Conservation (phyloP, 2,888 invertebrate genomes). For the Pegoplata infirma region DNA sequence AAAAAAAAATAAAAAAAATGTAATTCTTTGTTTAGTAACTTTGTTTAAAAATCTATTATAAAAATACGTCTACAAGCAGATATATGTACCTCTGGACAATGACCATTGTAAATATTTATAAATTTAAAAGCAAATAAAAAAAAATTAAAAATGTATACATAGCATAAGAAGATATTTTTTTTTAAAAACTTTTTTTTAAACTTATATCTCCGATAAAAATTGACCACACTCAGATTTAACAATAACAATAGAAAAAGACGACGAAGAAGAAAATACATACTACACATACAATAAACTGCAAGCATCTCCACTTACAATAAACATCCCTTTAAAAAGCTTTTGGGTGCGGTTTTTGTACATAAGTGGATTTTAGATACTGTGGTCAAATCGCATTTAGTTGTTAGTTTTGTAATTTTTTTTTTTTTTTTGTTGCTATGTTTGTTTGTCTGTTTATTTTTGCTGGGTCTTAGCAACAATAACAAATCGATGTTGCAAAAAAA, state of each 20-base stretch:
- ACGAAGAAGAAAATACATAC: neutral
- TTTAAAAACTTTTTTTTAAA: too few species aligned
- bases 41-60: too few species aligned
- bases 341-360: constrained; percentile 60
- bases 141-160: too few species aligned
- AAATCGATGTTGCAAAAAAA: constrained; percentile 51
- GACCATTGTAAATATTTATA: too few species aligned
- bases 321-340: constrained; percentile 56
- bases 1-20: too few species aligned
- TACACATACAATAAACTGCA: constrained; percentile 27
- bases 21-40: too few species aligned
- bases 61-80: too few species aligned
- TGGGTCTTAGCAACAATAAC: constrained; percentile 41
- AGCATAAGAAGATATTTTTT: neutral
- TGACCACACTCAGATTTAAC: neutral
- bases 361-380: constrained; percentile 62
- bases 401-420: too few species aligned
- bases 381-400: constrained; percentile 62
- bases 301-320: constrained; percentile 43
- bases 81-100: too few species aligned
- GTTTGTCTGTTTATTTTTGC: neutral
- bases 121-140: too few species aligned
- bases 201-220: neutral
- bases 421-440: constrained; percentile 3
- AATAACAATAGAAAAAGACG: neutral